phyloP scores from a whole-genome alignment of 2,888 invertebrate genomes.

The Chaetoderma sp. region DNA sequence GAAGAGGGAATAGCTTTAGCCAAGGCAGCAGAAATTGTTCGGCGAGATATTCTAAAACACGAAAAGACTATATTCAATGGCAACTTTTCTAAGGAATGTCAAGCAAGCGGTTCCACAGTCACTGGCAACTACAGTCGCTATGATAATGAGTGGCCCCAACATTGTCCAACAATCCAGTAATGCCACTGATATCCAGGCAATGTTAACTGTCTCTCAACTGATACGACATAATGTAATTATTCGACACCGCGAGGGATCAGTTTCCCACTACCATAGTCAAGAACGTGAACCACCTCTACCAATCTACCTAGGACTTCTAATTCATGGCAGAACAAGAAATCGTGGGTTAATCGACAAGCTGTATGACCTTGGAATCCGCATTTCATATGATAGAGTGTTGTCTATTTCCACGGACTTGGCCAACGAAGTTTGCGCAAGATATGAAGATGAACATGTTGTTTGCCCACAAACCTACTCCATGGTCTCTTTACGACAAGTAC shows the following conservation, averaged over 20 bases:
- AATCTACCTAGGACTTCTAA: constrained; percentile 25
- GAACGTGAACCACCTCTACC: constrained; percentile 29
- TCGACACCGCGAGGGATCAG: constrained; percentile 7
- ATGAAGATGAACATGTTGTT: constrained; percentile 19
- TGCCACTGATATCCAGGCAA: constrained; percentile 7
- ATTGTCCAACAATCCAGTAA: constrained; percentile 7
- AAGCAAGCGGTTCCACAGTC: constrained; percentile 20
- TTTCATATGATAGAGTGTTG: constrained; percentile 34
- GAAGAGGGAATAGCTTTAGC: constrained; percentile 19
- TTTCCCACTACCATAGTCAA: background rate
- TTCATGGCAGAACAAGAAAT: constrained; percentile 33
- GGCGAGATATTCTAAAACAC: constrained; percentile 2
- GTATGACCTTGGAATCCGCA: constrained; percentile 28
- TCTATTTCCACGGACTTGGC: constrained; percentile 24
- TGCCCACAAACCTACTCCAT: constrained; percentile 27
- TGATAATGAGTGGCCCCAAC: constrained; percentile 23
- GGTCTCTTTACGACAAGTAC: constrained; percentile 33
- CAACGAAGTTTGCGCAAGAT: constrained; percentile 19
- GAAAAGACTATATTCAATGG: background rate
- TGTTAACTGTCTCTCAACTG: constrained; percentile 23
- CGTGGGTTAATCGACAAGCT: constrained; percentile 29
- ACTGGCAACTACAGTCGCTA: constrained; percentile 15
- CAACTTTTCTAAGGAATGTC: background rate
- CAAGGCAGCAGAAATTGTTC: constrained; percentile 17
- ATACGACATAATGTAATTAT: constrained; percentile 18